Base-by-base conservation (phyloP, 2,113 vertebrate genomes). In the Solea senegalensis region DNA sequence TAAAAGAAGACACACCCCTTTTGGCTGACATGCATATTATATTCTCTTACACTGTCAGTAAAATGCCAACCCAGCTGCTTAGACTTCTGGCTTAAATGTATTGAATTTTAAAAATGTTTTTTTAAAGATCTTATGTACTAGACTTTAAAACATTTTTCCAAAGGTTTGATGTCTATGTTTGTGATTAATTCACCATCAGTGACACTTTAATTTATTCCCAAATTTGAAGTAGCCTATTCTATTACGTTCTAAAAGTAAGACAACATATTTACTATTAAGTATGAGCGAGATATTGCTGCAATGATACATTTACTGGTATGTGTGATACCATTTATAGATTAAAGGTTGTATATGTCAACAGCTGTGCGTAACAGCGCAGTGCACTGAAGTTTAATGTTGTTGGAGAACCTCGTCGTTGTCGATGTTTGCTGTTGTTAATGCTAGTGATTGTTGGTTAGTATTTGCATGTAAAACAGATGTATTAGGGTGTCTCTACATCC, bases 1-100 rank as follows among this genome's bases (percentile, higher is more conserved):
- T 89, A 84, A 76, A 59, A 10, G 8, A 69, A 45, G 34, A 28
- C 34, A 48, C n/a, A 8, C 2, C 1, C 11, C 4, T 41, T 74
- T 59, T 52, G 0, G 34, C 57, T 40, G 9, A 14, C 2, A 8
- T 21, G 43, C 40, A 21, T n/a, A 53, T 9, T 8, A 59, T 58
- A 12, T 16, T 51, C 15, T 8, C 46, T 26, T 7, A 41, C 1
- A 12, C 9, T 8, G 4, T 11, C 6, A 28, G 44, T 45, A 16
- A 48, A 9, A 48, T 10, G 4, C 45, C 14, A 2, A 48, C 11
- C 11, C 45, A 48, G 14, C 11, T 48, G 45, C 45, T 48, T 3
- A 11, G 44, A 46, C 44, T 46, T 12, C 44, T 46, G 44, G 44
- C 44, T 46, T 21, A 21, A 21, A 21, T 21, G 21, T 21, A 21